Evolutionary conservation across 1,140 invertebrate species (phyloP).

Genomic region (Drosophila setifemur): DNA sequence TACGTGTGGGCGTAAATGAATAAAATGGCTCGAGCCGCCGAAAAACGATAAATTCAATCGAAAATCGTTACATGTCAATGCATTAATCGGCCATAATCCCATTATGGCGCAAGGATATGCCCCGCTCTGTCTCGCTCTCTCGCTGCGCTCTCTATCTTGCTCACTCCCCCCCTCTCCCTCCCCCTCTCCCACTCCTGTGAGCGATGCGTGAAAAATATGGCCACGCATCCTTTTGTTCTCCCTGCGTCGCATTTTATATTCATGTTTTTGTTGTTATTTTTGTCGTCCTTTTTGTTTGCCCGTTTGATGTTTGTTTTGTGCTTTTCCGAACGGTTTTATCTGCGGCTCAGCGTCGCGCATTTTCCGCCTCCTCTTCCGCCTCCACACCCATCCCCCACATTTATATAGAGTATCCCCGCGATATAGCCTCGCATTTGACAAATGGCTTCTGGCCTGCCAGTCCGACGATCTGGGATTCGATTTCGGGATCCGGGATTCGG

Average conservation of each 20-base stretch:
- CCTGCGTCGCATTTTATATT: conserved; percentile 75
- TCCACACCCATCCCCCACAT: conserved; percentile 1
- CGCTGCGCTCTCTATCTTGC: conserved; percentile 23
- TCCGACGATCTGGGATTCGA: conserved; percentile 57
- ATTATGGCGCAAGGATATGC: conserved; percentile 81
- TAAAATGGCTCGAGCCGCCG: conserved; percentile 77
- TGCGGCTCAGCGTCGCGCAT: conserved; percentile 74
- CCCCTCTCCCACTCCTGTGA: conserved; percentile 8
- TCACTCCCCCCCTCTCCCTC: background rate
- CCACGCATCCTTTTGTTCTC: conserved; percentile 72
- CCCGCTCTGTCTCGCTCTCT: conserved; percentile 10
- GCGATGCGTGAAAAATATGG: conserved; percentile 74
- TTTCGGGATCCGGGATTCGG: conserved; percentile 39
- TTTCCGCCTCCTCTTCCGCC: conserved; percentile 47
- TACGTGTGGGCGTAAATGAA: conserved; percentile 78
- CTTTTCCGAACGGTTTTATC: conserved; percentile 76
- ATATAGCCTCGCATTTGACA: conserved; percentile 65
- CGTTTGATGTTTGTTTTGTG: conserved; percentile 79
- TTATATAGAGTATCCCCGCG: background rate
- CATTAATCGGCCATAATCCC: conserved; percentile 82
- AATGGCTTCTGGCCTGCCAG: conserved; percentile 74
- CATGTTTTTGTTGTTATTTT: conserved; percentile 59
- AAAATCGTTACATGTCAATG: conserved; percentile 83
- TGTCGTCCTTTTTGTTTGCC: conserved; percentile 70
- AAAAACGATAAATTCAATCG: conserved; percentile 82